Evolutionary conservation across 2,113 vertebrate species (phyloP).

Genomic region (Polypterus senegalus): DNA sequence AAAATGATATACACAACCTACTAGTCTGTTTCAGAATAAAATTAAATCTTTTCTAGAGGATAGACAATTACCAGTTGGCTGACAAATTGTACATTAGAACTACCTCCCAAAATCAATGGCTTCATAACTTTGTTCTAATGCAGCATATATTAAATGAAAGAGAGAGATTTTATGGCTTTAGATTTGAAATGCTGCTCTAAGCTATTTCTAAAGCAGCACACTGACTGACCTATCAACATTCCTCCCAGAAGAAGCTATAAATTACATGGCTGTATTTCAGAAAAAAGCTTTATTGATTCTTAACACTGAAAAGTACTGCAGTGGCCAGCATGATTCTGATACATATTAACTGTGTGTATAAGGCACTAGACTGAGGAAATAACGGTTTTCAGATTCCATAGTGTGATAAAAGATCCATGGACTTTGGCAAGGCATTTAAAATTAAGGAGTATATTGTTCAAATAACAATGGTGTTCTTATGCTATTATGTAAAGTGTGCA

Average conservation of each 20-base stretch:
- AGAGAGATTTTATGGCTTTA: conserved; percentile 32
- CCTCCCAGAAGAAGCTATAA: conserved; percentile 37
- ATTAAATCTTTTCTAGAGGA: conserved; percentile 1
- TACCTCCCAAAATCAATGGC: conserved; percentile 35
- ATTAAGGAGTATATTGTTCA: too few relatives aligned
- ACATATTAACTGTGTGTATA: conserved; percentile 16
- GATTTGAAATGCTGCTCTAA: conserved; percentile 41
- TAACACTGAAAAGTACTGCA: conserved; percentile 27
- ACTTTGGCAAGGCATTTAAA: too few relatives aligned
- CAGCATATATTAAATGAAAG: conserved; percentile 39
- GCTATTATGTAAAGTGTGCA: too few relatives aligned
- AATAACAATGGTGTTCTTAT: too few relatives aligned
- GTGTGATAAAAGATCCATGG: too few relatives aligned
- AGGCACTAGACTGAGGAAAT: conserved; percentile 11
- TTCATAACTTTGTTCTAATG: conserved; percentile 36
- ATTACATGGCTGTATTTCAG: conserved; percentile 29
- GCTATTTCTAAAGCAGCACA: conserved; percentile 38
- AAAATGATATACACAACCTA: background rate
- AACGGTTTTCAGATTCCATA: background rate
- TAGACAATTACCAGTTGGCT: conserved; percentile 9
- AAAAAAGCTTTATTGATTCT: conserved; percentile 42
- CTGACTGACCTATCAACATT: conserved; percentile 39
- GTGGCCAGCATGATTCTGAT: conserved; percentile 22
- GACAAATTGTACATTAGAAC: conserved; percentile 29
- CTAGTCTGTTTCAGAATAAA: conserved; percentile 1